phyloP scores from a whole-genome alignment of 2,888 invertebrate species.

The Eristalis intricaria region DNA sequence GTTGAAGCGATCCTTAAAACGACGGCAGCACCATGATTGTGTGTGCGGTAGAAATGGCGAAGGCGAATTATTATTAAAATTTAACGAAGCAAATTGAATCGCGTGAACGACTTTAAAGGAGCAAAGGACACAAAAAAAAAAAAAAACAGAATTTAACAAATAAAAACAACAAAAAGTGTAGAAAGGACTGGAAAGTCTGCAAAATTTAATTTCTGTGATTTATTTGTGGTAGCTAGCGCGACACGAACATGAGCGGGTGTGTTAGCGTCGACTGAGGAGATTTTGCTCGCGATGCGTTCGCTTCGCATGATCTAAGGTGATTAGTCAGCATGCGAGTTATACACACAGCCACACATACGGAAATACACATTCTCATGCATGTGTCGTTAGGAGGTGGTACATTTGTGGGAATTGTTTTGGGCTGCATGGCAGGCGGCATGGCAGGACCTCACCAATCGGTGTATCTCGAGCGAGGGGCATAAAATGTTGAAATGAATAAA shows the following conservation, averaged over 20 bases:
- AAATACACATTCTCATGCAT: neutral
- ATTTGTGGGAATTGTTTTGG: neutral
- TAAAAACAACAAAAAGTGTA: slow-evolving; percentile 26
- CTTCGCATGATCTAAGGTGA: slow-evolving; percentile 25
- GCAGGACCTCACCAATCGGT: slow-evolving; percentile 7
- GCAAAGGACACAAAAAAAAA: slow-evolving; percentile 56
- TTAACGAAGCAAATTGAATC: slow-evolving; percentile 72
- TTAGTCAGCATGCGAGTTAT: slow-evolving; percentile 30
- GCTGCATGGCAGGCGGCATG: slow-evolving; percentile 31
- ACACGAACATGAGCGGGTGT: neutral
- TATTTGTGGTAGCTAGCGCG: slow-evolving; percentile 63
- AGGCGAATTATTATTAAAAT: slow-evolving; percentile 71
- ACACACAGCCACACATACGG: neutral
- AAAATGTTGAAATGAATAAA: slow-evolving; percentile 62
- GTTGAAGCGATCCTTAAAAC: slow-evolving; percentile 11
- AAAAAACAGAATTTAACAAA: slow-evolving; percentile 39
- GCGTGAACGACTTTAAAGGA: slow-evolving; percentile 71
- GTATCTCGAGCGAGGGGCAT: slow-evolving; percentile 16
- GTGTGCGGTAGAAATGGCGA: slow-evolving; percentile 47
- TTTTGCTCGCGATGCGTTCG: slow-evolving; percentile 5
- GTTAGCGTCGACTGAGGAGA: neutral
- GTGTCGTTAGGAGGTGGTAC: neutral
- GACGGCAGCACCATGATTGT: slow-evolving; percentile 21
- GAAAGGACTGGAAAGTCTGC: slow-evolving; percentile 61
- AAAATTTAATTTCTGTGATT: slow-evolving; percentile 70